Evolutionary conservation across 1,140 invertebrate genomes (phyloP), one percentile per base, ranked within the genome.

Genomic region (Drosophila orena): DNA sequence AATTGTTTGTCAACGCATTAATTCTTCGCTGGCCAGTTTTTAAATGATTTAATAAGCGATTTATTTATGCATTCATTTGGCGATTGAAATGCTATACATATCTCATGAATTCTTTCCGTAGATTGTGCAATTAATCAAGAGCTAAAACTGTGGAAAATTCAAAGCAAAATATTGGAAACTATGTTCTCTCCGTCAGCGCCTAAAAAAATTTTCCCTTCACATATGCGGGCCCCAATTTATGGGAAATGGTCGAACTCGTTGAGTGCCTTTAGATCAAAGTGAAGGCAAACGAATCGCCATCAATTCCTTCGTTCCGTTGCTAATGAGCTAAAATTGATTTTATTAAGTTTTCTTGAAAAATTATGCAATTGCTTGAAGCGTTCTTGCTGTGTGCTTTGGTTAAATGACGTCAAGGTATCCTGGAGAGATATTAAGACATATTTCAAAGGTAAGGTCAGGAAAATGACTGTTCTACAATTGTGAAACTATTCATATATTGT

Each of bases 321-420:
- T 88, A 88, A 88, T 88, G 84, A 88, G 83, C 71, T 81, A 83
- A 88, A 88, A 83, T 86, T 88, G 76, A 86, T 88, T 88, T 89
- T 77, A 86, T 88, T 83, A 59, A 88, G 70, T 86, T 81, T 75
- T 66, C 52, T 30, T 40, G 46, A 0, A 62, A 46, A 53, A 71
- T 52, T 70, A 49, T 27, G 24, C 11, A 54, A 46, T 58, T 40
- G 40, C 7, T 4, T 42, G n/a, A 17, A 15, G 35, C n/a, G 40
- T 40, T 42, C 35, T 30, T 14, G 35, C 24, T 35, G 8, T 35
- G 40, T 15, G 30, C 38, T 15, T 30, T 53, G 24, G 38, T 24
- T 24, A 11, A 53, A 24, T 66, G 47, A 69, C 61, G 65, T 66
- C 47, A 66, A 55, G 61, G 20, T 61, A 20, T 70, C 66, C 66